Percentiles rank a stretch among this genome's conserved stretches.
phyloP scores from a whole-genome alignment of 2,888 invertebrate species.

The Mesochorus sp. region DNA sequence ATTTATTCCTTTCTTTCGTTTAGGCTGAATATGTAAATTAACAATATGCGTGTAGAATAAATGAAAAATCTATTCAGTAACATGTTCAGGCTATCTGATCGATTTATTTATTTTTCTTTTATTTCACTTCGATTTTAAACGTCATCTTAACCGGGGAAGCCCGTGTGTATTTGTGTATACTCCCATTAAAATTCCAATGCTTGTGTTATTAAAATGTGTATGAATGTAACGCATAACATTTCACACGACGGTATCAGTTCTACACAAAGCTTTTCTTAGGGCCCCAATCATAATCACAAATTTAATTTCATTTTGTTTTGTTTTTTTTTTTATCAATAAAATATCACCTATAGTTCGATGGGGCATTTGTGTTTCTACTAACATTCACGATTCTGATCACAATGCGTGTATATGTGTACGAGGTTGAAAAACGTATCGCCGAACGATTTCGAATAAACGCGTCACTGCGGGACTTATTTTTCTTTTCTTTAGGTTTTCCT shows the following conservation, averaged over 20 bases:
- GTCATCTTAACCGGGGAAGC: slow-evolving; percentile 33
- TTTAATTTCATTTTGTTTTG: slow-evolving; percentile 10
- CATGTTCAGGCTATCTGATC: slow-evolving; percentile 48
- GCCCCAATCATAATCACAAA: slow-evolving; percentile 53
- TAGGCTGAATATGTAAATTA: slow-evolving; percentile 39
- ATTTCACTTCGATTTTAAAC: slow-evolving; percentile 5
- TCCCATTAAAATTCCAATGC: slow-evolving; percentile 56
- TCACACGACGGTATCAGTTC: slow-evolving; percentile 74
- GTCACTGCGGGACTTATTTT: slow-evolving; percentile 53
- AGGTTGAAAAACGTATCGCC: not conserved
- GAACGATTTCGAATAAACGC: slow-evolving; percentile 38
- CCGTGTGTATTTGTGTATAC: slow-evolving; percentile 40
- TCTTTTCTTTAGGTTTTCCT: slow-evolving; percentile 9
- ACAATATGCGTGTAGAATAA: slow-evolving; percentile 42
- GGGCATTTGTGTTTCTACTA: slow-evolving; percentile 44
- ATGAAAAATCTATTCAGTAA: slow-evolving; percentile 36
- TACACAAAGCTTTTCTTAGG: slow-evolving; percentile 62
- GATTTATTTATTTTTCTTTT: slow-evolving; percentile 1
- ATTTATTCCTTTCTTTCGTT: slow-evolving; percentile 10
- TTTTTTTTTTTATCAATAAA: slow-evolving; percentile 51
- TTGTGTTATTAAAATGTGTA: slow-evolving; percentile 66
- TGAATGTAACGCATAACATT: slow-evolving; percentile 76
- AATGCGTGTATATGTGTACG: not conserved
- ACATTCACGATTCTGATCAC: slow-evolving; percentile 39
- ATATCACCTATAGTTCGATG: slow-evolving; percentile 49